phyloP scores from a whole-genome alignment of 2,113 vertebrate genomes.

The Ictidomys tridecemlineatus region DNA sequence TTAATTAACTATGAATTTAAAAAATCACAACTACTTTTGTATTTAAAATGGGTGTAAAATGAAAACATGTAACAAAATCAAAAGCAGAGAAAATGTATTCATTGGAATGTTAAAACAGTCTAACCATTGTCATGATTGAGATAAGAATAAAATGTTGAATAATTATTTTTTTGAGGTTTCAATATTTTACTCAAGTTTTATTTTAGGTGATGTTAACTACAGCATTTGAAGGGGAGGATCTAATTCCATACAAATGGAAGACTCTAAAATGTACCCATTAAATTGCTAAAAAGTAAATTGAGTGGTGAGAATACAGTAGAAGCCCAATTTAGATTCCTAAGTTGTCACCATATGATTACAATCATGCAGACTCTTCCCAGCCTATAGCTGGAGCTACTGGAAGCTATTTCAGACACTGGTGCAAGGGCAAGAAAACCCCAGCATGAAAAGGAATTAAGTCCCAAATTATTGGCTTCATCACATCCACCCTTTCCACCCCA shows the following conservation, averaged over 20 bases:
- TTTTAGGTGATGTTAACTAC: slow-evolving; percentile 85
- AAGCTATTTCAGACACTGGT: slow-evolving; percentile 83
- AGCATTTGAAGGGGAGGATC: slow-evolving; percentile 85
- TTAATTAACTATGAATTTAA: not conserved
- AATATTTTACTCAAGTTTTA: slow-evolving; percentile 90
- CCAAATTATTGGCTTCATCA: slow-evolving; percentile 84
- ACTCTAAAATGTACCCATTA: slow-evolving; percentile 90
- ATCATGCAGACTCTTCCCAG: slow-evolving; percentile 83
- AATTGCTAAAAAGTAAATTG: slow-evolving; percentile 87
- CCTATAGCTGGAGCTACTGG: slow-evolving; percentile 79
- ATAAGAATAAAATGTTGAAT: not conserved
- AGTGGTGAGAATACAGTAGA: slow-evolving; percentile 82
- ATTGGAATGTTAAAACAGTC: not conserved
- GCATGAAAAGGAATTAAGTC: slow-evolving; percentile 76
- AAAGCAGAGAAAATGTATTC: not conserved
- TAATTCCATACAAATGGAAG: slow-evolving; percentile 92
- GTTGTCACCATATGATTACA: slow-evolving; percentile 82
- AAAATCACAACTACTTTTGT: not conserved
- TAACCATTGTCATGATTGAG: not conserved
- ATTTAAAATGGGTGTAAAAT: slow-evolving; percentile 27
- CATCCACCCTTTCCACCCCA: slow-evolving; percentile 78
- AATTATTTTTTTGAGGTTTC: slow-evolving; percentile 73
- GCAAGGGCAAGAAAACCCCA: slow-evolving; percentile 84
- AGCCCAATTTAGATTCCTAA: slow-evolving; percentile 81
- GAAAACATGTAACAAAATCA: slow-evolving; percentile 20